Percentiles rank a stretch among this genome's conserved stretches.
These are phyloP conservation scores for Mamestra configurata DNA, from an alignment of 1,140 invertebrate genomes.

Conservation along the genomic window DNA sequence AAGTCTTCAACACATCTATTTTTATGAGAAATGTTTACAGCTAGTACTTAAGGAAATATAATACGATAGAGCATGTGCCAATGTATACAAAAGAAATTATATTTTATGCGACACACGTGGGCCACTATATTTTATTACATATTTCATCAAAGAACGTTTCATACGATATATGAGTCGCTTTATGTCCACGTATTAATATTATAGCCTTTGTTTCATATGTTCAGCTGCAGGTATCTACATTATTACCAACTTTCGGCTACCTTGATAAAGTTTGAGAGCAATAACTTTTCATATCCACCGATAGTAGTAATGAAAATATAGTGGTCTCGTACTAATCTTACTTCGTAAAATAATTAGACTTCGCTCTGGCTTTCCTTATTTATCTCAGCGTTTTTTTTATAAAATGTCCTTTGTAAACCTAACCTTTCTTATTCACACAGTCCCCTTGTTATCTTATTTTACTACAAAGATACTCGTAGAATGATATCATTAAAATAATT, in stretches of 20 bases:
- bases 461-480: not conserved
- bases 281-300: conserved; percentile 20
- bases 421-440: not conserved
- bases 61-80: not conserved
- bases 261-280: conserved; percentile 11
- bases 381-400: not conserved
- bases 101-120: conserved; percentile 17
- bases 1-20: too few relatives aligned
- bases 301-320: conserved; percentile 19
- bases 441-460: not conserved
- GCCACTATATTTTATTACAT: conserved; percentile 17
- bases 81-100: conserved; percentile 1
- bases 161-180: not conserved
- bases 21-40: too few relatives aligned
- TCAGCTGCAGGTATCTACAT: not conserved
- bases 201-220: conserved; percentile 9
- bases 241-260: conserved; percentile 12
- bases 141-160: conserved; percentile 11
- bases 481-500: not conserved
- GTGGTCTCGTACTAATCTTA: not conserved
- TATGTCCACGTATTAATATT: conserved; percentile 31
- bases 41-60: not conserved
- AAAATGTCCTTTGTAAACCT: not conserved
- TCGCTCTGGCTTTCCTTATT: not conserved
- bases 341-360: not conserved